Base-by-base conservation (phyloP, 2,113 vertebrate species). In the Miniopterus natalensis region DNA sequence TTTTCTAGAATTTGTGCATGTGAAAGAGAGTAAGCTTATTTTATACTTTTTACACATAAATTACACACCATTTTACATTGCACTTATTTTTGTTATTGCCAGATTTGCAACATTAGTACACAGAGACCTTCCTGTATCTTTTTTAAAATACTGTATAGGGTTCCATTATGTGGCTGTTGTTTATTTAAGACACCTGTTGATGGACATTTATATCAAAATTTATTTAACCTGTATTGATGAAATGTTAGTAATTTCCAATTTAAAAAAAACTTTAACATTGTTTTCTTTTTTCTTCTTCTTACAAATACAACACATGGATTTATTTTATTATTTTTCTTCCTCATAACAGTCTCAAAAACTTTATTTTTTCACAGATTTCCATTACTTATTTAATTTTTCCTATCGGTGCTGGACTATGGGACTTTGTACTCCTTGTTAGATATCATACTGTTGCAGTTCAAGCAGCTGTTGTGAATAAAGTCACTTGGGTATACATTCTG, bases 181-280 rank as follows among this genome's bases (percentile, higher is more conserved):
- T 55, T 73, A 40, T 84, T 84, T 59, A 84, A 29, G 3, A 57
- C 8, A 71, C 86, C 31, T 87, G 8, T 71, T 90, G 63, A 45
- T 83, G 49, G 20, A 18, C 12, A 75, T 70, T 94, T 94, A 68
- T 25, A 5, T 18, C 80, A 55, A 68, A 80, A 84, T 92, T 84
- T 65, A 92, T 55, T 88, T 83, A 95, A 27, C 36, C 25, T 68
- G 2, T 63, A 47, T 29, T 65, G 4, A 55, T 77, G 4, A 84
- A 36, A 80, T 29, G 75, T 93, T 84, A 15, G 3, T 77, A 59
- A 63, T 83, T 94, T 92, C 49, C 53, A 71, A 51, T 90, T 92
- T 29, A 36, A 25, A 70, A 25, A 70, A 73, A 51, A 23, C 1
- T 21, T 68, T 55, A 91, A 23, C 11, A 42, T 20, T 53, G 51